Evolutionary conservation across 2,797 vertebrate species (phyloP).

Genomic region (Apogon talboti): DNA sequence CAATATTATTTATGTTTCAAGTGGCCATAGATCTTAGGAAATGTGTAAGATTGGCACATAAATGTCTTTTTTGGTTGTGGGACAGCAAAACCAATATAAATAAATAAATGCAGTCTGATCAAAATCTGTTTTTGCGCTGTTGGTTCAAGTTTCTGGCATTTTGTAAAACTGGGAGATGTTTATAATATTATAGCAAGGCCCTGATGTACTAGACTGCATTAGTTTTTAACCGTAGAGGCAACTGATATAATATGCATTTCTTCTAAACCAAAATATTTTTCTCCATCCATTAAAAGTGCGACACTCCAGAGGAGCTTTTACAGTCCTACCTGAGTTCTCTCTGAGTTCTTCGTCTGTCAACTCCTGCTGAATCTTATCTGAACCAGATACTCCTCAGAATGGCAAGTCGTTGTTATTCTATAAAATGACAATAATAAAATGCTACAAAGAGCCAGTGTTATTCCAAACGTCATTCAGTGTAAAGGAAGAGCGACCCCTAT

Average conservation of each 20-base stretch:
- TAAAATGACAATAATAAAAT: conserved; percentile 61
- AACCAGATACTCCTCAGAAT: conserved; percentile 25
- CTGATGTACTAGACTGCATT: not conserved
- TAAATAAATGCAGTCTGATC: too few species aligned
- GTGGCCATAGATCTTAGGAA: too few species aligned
- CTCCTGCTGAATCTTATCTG: conserved; percentile 18
- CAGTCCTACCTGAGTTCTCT: conserved; percentile 43
- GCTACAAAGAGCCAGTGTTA: conserved; percentile 61
- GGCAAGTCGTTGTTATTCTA: conserved; percentile 27
- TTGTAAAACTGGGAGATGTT: too few species aligned
- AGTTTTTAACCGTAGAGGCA: too few species aligned
- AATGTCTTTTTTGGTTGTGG: too few species aligned
- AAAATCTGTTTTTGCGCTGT: too few species aligned
- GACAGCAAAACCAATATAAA: too few species aligned
- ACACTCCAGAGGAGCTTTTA: conserved; percentile 17
- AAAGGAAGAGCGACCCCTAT: conserved; percentile 10
- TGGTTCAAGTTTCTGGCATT: too few species aligned
- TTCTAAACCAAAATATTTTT: conserved; percentile 32
- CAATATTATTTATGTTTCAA: too few species aligned
- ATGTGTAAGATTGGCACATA: too few species aligned
- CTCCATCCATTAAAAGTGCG: conserved; percentile 39
- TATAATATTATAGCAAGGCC: too few species aligned
- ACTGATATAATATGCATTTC: conserved; percentile 16
- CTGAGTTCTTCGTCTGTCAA: conserved; percentile 27
- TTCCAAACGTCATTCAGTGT: conserved; percentile 20